Base-by-base conservation (phyloP, 2,113 vertebrate genomes). In the Gnathonemus longibarbis region DNA sequence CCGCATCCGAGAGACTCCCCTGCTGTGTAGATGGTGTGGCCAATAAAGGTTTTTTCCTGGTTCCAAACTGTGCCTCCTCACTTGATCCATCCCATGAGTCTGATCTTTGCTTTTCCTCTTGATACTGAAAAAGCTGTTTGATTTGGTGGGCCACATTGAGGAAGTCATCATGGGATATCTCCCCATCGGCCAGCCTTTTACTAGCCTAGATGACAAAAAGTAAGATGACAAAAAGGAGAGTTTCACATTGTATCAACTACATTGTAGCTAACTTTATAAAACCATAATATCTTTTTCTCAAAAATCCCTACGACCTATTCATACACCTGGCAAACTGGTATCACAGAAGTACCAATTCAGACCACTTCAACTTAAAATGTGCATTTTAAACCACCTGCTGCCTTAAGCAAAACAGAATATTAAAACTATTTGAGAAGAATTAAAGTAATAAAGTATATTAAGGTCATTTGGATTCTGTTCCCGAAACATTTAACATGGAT, bases 151-250 rank as follows among this genome's bases (percentile, higher is more conserved):
- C 98, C 91, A 99, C 96, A 91, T 97, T 92, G 45, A 99, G 97
- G 92, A 99, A 99, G 39, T 98, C 97, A 88, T 99, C 98, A 90
- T 97, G 96, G 2, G 97, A 96, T 91, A 99, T 98, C 94, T 99
- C 98, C 1, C 98, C 98, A n/a, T 96, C 96, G 84, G 97, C 94
- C 92, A 98, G 94, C 45, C 97, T 94, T 87, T 98, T 97, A 90
- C 96, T 98, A 88, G 98, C 98, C 98, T 99, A 87, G 94, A 91
- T 1, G 49, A 87, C 39, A 42, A 42, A 42, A 42, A 42, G 39
- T 31, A 31, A 87, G 94, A 91, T 1, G 49, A 87, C 39, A 42
- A 42, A 42, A 42, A 42, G 39, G 39, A n/a, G 56, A 89, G 24
- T 56, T 48, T 56, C 5, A 45, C 42, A 50, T n/a, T 39, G 45